phyloP scores from a whole-genome alignment of 2,797 vertebrate species.

The Pagetopsis macropterus region DNA sequence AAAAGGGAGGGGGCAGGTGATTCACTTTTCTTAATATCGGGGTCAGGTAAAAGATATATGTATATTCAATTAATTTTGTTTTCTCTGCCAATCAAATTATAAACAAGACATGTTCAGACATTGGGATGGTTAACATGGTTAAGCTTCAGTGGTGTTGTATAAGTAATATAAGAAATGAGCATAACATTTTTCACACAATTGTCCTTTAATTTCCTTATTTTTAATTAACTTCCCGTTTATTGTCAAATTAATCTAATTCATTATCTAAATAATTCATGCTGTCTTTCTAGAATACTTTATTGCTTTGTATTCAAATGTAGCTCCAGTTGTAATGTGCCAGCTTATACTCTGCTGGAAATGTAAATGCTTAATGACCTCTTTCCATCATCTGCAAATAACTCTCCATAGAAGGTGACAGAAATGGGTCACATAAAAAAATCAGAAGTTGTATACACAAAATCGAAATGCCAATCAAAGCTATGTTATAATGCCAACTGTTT shows the following conservation, averaged over 20 bases:
- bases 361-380: slow-evolving; percentile 34
- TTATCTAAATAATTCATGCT: slow-evolving; percentile 41
- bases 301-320: slow-evolving; percentile 35
- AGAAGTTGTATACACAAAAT: slow-evolving; percentile 21
- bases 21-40: neutral
- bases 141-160: slow-evolving; percentile 1
- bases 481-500: slow-evolving; percentile 25
- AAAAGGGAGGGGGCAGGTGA: neutral
- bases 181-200: neutral
- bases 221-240: slow-evolving; percentile 33
- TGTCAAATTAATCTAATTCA: slow-evolving; percentile 29
- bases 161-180: slow-evolving; percentile 2
- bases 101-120: slow-evolving; percentile 16
- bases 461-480: slow-evolving; percentile 34
- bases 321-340: slow-evolving; percentile 17
- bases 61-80: neutral
- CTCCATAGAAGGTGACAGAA: slow-evolving; percentile 41
- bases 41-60: neutral
- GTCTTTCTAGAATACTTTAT: slow-evolving; percentile 31
- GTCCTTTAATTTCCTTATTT: slow-evolving; percentile 27
- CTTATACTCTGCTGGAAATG: slow-evolving; percentile 22
- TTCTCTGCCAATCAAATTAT: slow-evolving; percentile 23
- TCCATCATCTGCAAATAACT: slow-evolving; percentile 34
- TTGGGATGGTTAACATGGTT: slow-evolving; percentile 5
- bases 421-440: slow-evolving; percentile 52